phyloP scores from a whole-genome alignment of 2,888 invertebrate species.

The Bruchidius siliquastri region DNA sequence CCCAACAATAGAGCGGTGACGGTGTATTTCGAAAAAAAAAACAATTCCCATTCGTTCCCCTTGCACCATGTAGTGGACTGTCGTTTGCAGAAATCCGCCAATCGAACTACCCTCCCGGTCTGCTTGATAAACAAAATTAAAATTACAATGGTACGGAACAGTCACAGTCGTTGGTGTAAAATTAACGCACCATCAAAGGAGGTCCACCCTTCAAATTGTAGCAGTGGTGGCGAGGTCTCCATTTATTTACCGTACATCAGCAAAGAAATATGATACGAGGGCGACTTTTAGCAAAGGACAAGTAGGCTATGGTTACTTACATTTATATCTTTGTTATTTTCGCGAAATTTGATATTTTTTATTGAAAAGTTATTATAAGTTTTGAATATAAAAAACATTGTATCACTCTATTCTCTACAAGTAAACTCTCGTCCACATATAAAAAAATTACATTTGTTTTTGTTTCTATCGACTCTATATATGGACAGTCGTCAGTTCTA shows the following conservation, averaged over 20 bases:
- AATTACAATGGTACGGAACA: slow-evolving; percentile 39
- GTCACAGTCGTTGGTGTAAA: slow-evolving; percentile 35
- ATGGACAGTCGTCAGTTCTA: slow-evolving; percentile 43
- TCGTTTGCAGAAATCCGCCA: slow-evolving; percentile 18
- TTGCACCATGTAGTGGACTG: slow-evolving; percentile 7
- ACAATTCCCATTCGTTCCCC: neutral
- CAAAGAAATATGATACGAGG: no score
- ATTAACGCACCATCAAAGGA: slow-evolving; percentile 32
- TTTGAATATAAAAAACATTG: no score
- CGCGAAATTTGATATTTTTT: no score
- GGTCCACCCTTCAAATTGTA: neutral
- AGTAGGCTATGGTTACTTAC: no score
- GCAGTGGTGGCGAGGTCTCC: no score
- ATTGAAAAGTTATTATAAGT: no score
- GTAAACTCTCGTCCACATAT: neutral
- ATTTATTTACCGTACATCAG: neutral
- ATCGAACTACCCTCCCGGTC: slow-evolving; percentile 4
- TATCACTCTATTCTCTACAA: no score
- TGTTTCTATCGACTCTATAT: slow-evolving; percentile 14
- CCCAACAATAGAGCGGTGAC: neutral
- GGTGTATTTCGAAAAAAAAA: neutral
- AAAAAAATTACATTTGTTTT: neutral
- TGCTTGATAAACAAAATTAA: slow-evolving; percentile 35
- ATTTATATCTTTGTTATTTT: no score
- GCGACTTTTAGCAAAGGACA: no score